These are phyloP conservation scores for Cactoblastis cactorum DNA, from an alignment of 2,888 invertebrate genomes.

Conservation along the genomic window DNA sequence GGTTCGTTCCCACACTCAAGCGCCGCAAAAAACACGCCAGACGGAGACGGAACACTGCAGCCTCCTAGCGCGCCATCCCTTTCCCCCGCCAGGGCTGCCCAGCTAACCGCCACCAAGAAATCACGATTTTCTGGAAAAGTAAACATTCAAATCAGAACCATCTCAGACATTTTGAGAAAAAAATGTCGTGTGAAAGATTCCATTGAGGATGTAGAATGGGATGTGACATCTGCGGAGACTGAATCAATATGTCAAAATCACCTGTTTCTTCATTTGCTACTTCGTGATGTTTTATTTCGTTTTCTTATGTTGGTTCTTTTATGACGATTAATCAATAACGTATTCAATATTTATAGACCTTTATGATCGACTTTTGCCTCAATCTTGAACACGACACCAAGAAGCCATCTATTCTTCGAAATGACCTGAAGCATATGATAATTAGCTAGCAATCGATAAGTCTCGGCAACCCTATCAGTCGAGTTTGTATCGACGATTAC, in stretches of 20 bases:
- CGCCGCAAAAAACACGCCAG: constrained; percentile 75
- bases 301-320: no score
- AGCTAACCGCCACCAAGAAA: constrained; percentile 50
- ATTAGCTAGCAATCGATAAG: constrained; percentile 28
- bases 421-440: neutral
- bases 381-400: no score
- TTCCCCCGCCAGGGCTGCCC: constrained; percentile 62
- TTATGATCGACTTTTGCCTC: no score
- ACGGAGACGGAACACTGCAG: constrained; percentile 48
- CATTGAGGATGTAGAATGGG: constrained; percentile 26
- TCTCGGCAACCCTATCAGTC: constrained; percentile 57
- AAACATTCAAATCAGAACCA: constrained; percentile 33
- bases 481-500: constrained; percentile 68
- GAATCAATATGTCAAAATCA: constrained; percentile 8
- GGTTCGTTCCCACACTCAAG: constrained; percentile 77
- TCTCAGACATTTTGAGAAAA: constrained; percentile 6
- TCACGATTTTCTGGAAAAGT: constrained; percentile 61
- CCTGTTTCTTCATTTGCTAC: no score
- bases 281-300: no score
- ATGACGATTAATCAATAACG: no score
- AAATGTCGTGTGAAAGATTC: constrained; percentile 31
- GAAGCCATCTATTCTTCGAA: no score
- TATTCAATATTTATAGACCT: no score
- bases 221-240: constrained; percentile 34
- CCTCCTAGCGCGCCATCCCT: constrained; percentile 50